Base-by-base conservation (phyloP, 2,797 vertebrate species). In the Hafferia zeledoni region DNA sequence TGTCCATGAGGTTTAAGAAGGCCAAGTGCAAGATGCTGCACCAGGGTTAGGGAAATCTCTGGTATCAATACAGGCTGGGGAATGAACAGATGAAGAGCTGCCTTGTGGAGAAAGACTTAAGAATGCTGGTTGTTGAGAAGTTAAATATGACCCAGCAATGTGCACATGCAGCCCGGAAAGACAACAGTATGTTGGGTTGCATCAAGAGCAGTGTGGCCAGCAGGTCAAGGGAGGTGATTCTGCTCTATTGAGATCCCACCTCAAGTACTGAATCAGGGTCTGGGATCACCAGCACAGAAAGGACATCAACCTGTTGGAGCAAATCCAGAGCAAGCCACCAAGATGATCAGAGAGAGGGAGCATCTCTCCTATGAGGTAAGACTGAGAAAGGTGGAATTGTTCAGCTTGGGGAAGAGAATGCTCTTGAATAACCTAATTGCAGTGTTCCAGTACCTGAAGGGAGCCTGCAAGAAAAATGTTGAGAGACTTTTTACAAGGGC, bases 51-150 rank as follows among this genome's bases (percentile, higher is more conserved):
- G 50, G 17, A 13, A 49, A 43, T 37, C 4, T 6, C 23, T 1
- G 1, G 7, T 28, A 37, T 28, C 35, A 30, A 4, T 10, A n/a
- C 6, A 69, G 9, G 10, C 4, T 56, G 7, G 6, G 4, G 13
- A 4, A n/a, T 11, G 23, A 56, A 22, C 13, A n/a, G 67, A 49
- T 37, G 8, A 16, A 31, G 28, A 44, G 8, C 28, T 24, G 11
- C 22, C 14, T n/a, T 44, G 22, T 24, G 41, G 22, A 37, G 16
- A 25, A 47, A 18, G 11, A 24, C 19, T 56, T 37, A 15, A 9
- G 31, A 6, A 27, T 35, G 33, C 37, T 41, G 17, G 18, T 14
- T 28, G 15, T 15, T 41, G 31, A 43, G 18, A 75, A 39, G 39
- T 8, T 72, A 9, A 53, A 53, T 10, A 9, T 11, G 18, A 69